Evolutionary conservation across 2,888 invertebrate species (phyloP).

Genomic region (Ornithoptera alexandrae): DNA sequence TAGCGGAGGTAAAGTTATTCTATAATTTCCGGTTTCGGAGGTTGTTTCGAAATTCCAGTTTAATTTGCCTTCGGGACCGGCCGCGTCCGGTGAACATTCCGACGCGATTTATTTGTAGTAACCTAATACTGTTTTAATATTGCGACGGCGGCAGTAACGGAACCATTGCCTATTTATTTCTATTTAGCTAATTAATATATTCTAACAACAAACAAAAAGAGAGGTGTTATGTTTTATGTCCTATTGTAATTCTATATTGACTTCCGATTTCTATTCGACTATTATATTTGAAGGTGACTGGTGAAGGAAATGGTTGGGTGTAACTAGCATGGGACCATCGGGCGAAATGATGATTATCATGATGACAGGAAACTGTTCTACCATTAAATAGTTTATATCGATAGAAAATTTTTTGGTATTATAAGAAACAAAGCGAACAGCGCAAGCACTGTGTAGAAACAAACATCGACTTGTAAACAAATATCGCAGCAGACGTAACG

Average conservation of each 20-base stretch:
- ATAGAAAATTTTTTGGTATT: background rate
- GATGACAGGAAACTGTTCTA: background rate
- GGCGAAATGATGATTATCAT: too few relatives aligned
- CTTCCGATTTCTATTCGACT: too few relatives aligned
- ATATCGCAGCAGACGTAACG: background rate
- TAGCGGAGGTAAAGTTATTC: constrained; percentile 1
- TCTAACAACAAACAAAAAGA: too few relatives aligned
- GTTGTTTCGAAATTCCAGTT: constrained; percentile 10
- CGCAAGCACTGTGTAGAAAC: background rate
- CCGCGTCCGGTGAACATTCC: constrained; percentile 1
- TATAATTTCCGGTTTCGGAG: constrained; percentile 8
- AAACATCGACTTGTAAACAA: background rate
- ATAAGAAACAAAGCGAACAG: background rate
- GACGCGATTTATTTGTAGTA: constrained; percentile 6
- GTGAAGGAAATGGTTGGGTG: too few relatives aligned
- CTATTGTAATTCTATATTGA: too few relatives aligned
- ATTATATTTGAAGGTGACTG: too few relatives aligned
- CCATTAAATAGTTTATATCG: background rate
- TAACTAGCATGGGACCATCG: too few relatives aligned
- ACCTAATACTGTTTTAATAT: constrained; percentile 16
- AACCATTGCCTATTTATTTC: too few relatives aligned
- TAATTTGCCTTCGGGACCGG: constrained; percentile 12
- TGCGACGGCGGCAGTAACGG: too few relatives aligned
- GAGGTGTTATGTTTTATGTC: too few relatives aligned
- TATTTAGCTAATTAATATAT: too few relatives aligned